phyloP scores from a whole-genome alignment of 2,113 vertebrate genomes.

The Onychorhynchus coronatus region DNA sequence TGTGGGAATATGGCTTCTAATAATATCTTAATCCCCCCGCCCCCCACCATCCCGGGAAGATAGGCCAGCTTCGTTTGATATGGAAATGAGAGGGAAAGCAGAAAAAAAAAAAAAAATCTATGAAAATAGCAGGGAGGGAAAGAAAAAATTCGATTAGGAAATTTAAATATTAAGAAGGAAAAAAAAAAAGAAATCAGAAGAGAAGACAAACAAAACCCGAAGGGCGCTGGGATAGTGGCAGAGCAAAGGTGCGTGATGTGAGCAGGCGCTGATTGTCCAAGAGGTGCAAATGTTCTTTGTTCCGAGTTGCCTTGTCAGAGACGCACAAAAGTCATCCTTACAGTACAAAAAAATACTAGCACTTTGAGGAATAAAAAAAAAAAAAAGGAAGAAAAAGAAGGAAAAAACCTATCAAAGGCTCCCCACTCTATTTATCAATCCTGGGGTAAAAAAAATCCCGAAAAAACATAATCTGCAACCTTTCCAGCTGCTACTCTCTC shows the following conservation, averaged over 20 bases:
- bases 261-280: neutral
- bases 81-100: neutral
- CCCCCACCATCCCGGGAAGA: neutral
- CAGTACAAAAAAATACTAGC: neutral
- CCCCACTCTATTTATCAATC: neutral
- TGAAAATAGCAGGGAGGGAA: neutral
- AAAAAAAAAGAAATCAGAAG: accelerated
- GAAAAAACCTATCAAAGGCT: neutral
- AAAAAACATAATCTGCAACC: neutral
- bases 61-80: neutral
- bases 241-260: neutral
- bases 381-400: neutral
- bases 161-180: neutral
- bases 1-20: neutral
- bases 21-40: neutral
- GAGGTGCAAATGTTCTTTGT: conserved; percentile 14
- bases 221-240: neutral
- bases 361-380: neutral
- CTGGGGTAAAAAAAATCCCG: neutral
- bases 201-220: neutral
- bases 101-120: neutral
- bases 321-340: neutral
- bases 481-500: neutral
- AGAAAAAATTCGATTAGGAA: neutral
- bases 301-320: neutral